These are phyloP conservation scores for Chloroceryle amazona DNA, from an alignment of 2,797 vertebrate genomes.

Conservation along the genomic window DNA sequence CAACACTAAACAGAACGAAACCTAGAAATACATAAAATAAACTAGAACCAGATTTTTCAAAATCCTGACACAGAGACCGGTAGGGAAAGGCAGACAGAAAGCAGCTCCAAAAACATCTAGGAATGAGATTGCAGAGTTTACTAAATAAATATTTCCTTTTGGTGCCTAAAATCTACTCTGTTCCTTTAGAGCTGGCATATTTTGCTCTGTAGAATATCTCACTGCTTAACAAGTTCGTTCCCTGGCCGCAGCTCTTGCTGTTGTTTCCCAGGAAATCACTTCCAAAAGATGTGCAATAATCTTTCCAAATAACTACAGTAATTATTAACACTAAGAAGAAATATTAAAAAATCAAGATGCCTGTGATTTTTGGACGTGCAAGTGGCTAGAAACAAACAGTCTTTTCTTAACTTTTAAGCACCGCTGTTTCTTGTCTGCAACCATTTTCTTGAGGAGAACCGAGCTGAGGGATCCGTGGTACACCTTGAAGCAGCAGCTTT, in stretches of 20 bases:
- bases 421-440: not conserved
- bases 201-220: not conserved
- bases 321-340: not conserved
- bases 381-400: not conserved
- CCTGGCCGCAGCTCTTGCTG: not conserved
- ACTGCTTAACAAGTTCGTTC: not conserved
- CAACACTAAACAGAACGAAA: constrained; percentile 17
- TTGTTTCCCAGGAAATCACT: constrained; percentile 18
- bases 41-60: constrained; percentile 46
- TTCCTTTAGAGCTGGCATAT: not conserved
- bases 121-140: constrained; percentile 31
- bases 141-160: constrained; percentile 55
- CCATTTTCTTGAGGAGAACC: not conserved
- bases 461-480: not conserved
- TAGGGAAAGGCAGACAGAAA: constrained; percentile 30
- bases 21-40: constrained; percentile 36
- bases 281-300: not conserved
- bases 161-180: constrained; percentile 6
- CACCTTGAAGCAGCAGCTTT: not conserved
- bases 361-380: not conserved
- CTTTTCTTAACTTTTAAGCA: not conserved
- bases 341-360: not conserved
- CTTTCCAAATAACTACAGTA: not conserved
- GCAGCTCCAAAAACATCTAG: constrained; percentile 48
- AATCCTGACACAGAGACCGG: not conserved